A percentile compares a stretch with the other conserved stretches of the same genome.
Evolutionary conservation across 35 echinoderm and acorn worm genomes (phyloP).

Genomic region (Nesometra sesokonis): DNA sequence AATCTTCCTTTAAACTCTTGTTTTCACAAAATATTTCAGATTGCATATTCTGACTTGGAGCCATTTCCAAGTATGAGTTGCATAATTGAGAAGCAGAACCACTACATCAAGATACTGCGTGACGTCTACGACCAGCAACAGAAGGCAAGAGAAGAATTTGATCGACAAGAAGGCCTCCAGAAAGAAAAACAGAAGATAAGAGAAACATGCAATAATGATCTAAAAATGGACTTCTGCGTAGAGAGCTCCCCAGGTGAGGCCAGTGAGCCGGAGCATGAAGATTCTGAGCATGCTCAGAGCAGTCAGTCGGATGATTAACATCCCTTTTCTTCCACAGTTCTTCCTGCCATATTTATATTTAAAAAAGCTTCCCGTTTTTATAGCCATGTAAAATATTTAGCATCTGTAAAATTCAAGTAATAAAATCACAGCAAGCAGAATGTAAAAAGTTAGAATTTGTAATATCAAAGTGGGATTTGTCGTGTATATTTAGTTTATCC

Average conservation of each 20-base stretch:
- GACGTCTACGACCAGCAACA: slow-evolving; percentile 86
- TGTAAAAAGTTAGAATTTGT: not conserved
- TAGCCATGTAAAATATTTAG: not conserved
- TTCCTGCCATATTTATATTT: not conserved
- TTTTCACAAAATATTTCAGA: no score
- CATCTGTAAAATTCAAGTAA: not conserved
- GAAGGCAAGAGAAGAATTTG: slow-evolving; percentile 73
- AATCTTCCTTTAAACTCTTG: no score
- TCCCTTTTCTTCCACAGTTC: not conserved
- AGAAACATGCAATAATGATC: slow-evolving; percentile 32
- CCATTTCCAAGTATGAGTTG: slow-evolving; percentile 57
- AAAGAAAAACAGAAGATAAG: not conserved
- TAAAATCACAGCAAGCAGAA: not conserved
- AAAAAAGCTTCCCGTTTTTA: not conserved
- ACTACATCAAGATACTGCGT: slow-evolving; percentile 74
- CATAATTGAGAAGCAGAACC: slow-evolving; percentile 67
- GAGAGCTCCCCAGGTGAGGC: slow-evolving; percentile 63
- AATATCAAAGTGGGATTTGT: not conserved
- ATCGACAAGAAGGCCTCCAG: slow-evolving; percentile 69
- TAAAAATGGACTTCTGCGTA: slow-evolving; percentile 69
- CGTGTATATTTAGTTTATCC: not conserved
- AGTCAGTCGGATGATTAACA: not conserved
- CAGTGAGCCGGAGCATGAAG: not conserved
- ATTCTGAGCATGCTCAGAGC: not conserved
- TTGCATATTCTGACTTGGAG: slow-evolving; percentile 21